Evolutionary conservation across 2,113 vertebrate genomes (phyloP).

Genomic region (Chaetodon trifascialis): DNA sequence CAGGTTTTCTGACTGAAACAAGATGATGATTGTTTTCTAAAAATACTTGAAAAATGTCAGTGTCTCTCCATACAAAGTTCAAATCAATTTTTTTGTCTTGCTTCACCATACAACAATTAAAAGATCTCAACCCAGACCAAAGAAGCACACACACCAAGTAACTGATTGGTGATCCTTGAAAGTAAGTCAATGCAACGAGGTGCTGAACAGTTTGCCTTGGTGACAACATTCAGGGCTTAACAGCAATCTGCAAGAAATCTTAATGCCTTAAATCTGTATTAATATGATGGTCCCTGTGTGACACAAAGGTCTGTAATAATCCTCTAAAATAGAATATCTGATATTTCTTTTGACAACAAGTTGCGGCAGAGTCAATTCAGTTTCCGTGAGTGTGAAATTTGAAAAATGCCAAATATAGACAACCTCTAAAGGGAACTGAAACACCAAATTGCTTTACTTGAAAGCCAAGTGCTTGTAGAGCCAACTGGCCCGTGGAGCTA

Average conservation of each 20-base stretch:
- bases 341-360: conserved; percentile 15
- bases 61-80: conserved; percentile 12
- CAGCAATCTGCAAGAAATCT: not conserved
- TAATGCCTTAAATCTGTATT: conserved; percentile 19
- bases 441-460: conserved; percentile 40
- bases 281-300: conserved; percentile 9
- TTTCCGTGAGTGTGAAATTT: conserved; percentile 33
- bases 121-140: conserved; percentile 3
- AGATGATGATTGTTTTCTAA: not conserved
- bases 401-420: conserved; percentile 28
- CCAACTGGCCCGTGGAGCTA: conserved; percentile 58
- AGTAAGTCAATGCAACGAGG: not conserved
- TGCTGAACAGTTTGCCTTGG: not conserved
- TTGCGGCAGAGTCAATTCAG: conserved; percentile 24
- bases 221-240: conserved; percentile 1
- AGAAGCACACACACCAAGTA: not conserved
- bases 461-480: conserved; percentile 62
- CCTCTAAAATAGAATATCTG: not conserved
- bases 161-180: not conserved
- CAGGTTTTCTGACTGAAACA: conserved; percentile 2
- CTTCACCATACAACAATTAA: not conserved
- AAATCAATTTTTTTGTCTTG: not conserved
- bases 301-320: not conserved
- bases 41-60: not conserved
- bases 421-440: conserved; percentile 19